Percentiles rank a stretch among this genome's conserved stretches.
Conservation (phyloP, 2,797 vertebrate species). For the Sebastes melanostomus region DNA sequence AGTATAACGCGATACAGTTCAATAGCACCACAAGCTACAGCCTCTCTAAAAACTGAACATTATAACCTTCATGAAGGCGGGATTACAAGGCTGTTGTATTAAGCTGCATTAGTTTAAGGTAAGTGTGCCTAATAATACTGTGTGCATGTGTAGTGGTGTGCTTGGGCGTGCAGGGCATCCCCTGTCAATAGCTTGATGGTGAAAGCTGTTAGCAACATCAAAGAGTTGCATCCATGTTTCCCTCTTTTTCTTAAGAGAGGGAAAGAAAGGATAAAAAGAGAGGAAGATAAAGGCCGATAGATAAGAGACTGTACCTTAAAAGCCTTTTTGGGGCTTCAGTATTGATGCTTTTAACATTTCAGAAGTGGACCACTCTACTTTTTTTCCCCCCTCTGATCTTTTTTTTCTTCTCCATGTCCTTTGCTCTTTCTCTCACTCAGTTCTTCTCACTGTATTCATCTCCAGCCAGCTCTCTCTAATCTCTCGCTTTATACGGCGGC, state of each 20-base stretch:
- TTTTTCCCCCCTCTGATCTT: conserved; percentile 10
- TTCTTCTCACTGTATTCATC: conserved; percentile 34
- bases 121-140: background rate
- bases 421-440: conserved; percentile 1
- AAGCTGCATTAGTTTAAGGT: background rate
- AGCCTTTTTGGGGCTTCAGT: conserved; percentile 48
- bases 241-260: conserved; percentile 44
- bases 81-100: background rate
- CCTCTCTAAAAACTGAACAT: background rate
- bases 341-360: conserved; percentile 66
- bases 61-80: background rate
- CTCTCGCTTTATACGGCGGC: conserved; percentile 34
- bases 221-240: conserved; percentile 35
- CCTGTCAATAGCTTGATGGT: conserved; percentile 37
- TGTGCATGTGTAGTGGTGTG: background rate
- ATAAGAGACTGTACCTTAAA: conserved; percentile 60
- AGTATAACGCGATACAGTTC: background rate
- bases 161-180: background rate
- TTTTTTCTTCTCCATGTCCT: conserved; percentile 7
- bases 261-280: conserved; percentile 18
- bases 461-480: conserved; percentile 17
- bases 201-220: conserved; percentile 55
- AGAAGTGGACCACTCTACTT: conserved; percentile 51
- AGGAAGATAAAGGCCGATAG: conserved; percentile 42
- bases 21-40: background rate